phyloP scores from a whole-genome alignment of 2,888 invertebrate genomes.

The Anthrax anthrax region DNA sequence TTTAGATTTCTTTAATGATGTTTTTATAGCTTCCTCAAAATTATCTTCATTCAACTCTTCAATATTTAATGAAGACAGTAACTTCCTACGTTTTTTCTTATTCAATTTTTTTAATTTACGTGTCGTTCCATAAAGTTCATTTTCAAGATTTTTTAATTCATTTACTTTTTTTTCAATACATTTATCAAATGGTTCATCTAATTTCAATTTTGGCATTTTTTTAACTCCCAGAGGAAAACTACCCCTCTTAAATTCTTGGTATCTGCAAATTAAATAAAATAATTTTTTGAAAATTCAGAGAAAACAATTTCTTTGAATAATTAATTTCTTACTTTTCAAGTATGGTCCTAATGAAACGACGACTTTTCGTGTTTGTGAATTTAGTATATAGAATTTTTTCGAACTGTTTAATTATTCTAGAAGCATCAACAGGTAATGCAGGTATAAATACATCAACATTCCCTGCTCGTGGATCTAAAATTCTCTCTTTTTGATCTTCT shows the following conservation, averaged over 20 bases:
- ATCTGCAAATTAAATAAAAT: conserved; percentile 33
- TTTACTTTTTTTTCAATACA: conserved; percentile 27
- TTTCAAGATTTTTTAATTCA: conserved; percentile 38
- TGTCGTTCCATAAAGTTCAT: conserved; percentile 31
- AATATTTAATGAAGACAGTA: conserved; percentile 25
- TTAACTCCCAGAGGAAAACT: conserved; percentile 53
- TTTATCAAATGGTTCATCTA: conserved; percentile 17
- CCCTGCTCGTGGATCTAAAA: conserved; percentile 67
- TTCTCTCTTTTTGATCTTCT: conserved; percentile 14
- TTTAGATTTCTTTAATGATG: conserved; percentile 23
- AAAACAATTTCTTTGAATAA: too few relatives aligned
- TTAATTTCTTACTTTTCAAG: conserved; percentile 36
- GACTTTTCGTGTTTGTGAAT: conserved; percentile 39
- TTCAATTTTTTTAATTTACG: conserved; percentile 34
- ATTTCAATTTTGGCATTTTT: conserved; percentile 34
- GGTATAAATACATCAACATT: conserved; percentile 58
- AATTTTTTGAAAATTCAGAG: not conserved
- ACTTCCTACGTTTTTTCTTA: conserved; percentile 28
- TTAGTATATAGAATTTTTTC: conserved; percentile 36
- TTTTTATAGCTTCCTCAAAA: conserved; percentile 23
- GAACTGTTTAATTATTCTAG: conserved; percentile 40
- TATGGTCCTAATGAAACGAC: conserved; percentile 41
- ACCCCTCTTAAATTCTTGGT: conserved; percentile 42
- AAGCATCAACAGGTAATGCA: conserved; percentile 49
- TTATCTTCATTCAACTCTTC: conserved; percentile 25